phyloP scores from a whole-genome alignment of 2,888 invertebrate genomes.

The Melikaiella ostensackeni region DNA sequence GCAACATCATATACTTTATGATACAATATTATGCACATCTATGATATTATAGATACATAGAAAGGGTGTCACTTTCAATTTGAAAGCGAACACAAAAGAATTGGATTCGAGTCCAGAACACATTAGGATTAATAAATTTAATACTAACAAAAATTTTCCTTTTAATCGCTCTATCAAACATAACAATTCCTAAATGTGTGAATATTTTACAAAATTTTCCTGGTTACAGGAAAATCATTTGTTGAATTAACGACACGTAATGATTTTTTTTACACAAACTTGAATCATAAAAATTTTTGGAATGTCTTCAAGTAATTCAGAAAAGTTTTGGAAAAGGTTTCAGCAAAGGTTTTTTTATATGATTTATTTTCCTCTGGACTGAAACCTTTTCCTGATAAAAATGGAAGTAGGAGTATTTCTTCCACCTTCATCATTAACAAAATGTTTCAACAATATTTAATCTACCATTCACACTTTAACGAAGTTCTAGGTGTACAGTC shows the following conservation, averaged over 20 bases:
- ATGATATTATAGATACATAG: background rate
- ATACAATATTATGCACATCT: constrained; percentile 15
- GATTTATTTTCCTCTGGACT: background rate
- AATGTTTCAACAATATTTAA: background rate
- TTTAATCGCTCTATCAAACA: constrained; percentile 18
- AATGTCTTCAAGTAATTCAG: constrained; percentile 17
- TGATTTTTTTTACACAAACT: background rate
- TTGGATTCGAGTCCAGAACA: background rate
- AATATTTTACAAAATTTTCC: background rate
- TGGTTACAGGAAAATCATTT: background rate
- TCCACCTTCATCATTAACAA: background rate
- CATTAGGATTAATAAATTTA: constrained; percentile 13
- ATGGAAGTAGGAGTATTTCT: background rate
- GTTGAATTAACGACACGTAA: background rate
- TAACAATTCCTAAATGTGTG: constrained; percentile 18
- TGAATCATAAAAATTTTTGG: background rate
- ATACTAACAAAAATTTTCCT: background rate
- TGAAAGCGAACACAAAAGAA: background rate
- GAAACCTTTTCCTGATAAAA: background rate
- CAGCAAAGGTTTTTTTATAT: background rate
- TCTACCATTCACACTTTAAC: background rate
- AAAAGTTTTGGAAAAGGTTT: background rate
- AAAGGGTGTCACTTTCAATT: background rate
- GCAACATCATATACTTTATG: background rate
- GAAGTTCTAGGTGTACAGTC: too few species aligned